Percentiles rank a stretch among this genome's conserved stretches.
Conservation (phyloP, 2,888 invertebrate genomes). For the Ichneumon xanthorius region DNA sequence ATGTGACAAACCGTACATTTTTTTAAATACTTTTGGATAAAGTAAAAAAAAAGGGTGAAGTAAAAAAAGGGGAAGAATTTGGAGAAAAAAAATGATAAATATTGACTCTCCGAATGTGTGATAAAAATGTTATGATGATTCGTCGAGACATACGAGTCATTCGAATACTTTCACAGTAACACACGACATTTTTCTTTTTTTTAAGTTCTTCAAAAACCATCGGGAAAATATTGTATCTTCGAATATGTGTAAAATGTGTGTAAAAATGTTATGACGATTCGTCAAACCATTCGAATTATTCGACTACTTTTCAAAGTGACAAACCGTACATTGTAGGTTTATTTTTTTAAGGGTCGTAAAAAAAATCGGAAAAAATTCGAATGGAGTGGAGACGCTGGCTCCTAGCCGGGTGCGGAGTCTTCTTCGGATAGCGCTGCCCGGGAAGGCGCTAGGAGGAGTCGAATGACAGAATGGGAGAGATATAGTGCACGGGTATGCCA, state of each 20-base stretch:
- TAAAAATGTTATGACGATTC: not conserved
- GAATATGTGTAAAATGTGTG: not conserved
- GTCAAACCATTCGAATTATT: not conserved
- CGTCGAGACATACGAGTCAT: no score
- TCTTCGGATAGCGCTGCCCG: not conserved
- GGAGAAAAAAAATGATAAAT: no score
- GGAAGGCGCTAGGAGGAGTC: slow-evolving; percentile 29
- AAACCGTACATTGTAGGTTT: not conserved
- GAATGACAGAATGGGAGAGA: slow-evolving; percentile 28
- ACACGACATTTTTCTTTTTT: not conserved
- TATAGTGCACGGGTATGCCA: slow-evolving; percentile 21
- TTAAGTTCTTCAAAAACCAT: not conserved
- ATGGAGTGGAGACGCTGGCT: not conserved
- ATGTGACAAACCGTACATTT: no score
- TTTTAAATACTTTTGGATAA: no score
- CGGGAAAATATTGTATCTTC: not conserved
- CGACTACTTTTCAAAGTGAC: not conserved
- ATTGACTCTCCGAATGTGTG: not conserved
- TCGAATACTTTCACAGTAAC: not conserved
- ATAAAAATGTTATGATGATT: not conserved
- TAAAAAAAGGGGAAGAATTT: no score
- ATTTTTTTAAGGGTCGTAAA: not conserved
- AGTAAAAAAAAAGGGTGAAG: no score
- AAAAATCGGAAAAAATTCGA: not conserved
- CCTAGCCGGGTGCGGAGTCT: not conserved